Evolutionary conservation across 2,113 vertebrate genomes (phyloP).

Genomic region (Ameiurus melas): DNA sequence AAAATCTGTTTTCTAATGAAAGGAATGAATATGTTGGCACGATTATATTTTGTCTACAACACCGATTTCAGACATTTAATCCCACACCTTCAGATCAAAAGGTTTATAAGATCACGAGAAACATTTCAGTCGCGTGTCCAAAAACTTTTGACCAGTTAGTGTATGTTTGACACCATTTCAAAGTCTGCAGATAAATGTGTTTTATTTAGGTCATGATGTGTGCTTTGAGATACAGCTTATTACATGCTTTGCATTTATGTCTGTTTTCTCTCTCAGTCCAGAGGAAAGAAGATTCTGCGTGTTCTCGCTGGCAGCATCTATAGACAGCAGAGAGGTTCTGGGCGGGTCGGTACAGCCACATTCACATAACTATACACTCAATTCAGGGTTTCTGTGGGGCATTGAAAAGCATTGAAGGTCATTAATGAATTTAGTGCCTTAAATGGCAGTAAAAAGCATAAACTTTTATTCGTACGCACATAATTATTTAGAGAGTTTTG

Average conservation of each 20-base stretch:
- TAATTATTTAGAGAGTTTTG: background rate
- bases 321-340: slow-evolving; percentile 86
- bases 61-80: too few relatives aligned
- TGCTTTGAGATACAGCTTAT: background rate
- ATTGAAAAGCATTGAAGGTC: background rate
- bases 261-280: slow-evolving; percentile 71
- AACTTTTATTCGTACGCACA: background rate
- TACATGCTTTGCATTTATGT: background rate
- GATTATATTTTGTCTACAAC: too few relatives aligned
- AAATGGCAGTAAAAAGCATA: background rate
- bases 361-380: background rate
- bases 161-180: background rate
- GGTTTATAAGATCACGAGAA: too few relatives aligned
- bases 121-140: too few relatives aligned
- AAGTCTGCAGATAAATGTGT: background rate
- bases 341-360: slow-evolving; percentile 78
- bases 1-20: too few relatives aligned
- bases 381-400: background rate
- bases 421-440: background rate
- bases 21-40: too few relatives aligned
- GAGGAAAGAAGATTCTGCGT: slow-evolving; percentile 90
- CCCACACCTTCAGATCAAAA: too few relatives aligned
- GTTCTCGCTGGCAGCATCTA: slow-evolving; percentile 87
- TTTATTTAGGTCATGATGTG: background rate
- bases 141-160: too few relatives aligned